Conservation (phyloP, 2,797 vertebrate genomes). For the Carcharodon carcharias region DNA sequence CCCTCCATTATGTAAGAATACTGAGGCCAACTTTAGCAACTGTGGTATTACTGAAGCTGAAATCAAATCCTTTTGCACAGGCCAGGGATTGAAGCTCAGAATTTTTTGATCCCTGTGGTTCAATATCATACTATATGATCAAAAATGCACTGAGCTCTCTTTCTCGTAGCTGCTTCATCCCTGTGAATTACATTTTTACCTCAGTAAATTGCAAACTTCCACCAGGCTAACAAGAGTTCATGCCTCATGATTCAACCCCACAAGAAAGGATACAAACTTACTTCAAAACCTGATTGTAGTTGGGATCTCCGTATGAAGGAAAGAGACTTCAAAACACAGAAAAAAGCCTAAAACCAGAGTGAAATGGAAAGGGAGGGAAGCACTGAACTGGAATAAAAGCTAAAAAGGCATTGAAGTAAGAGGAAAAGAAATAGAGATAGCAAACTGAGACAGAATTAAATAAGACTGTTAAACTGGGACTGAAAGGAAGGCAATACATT, state of each 20-base stretch:
- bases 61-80: not conserved
- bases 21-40: not conserved
- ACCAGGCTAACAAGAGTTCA: not conserved
- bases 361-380: not conserved
- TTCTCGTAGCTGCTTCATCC: not conserved
- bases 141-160: not conserved
- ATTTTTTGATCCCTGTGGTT: not conserved
- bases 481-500: not conserved
- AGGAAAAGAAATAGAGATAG: not conserved
- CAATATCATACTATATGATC: not conserved
- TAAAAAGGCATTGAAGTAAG: conserved; percentile 6
- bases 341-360: not conserved
- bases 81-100: not conserved
- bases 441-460: conserved; percentile 15
- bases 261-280: not conserved
- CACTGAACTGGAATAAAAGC: not conserved
- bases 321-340: not conserved
- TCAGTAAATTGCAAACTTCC: not conserved
- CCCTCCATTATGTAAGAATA: not conserved
- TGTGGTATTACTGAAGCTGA: not conserved
- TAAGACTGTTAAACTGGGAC: not conserved
- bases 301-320: not conserved
- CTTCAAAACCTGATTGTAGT: not conserved
- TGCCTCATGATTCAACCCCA: not conserved
- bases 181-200: not conserved